These are phyloP conservation scores for Eretmocerus hayati DNA, from an alignment of 2,888 invertebrate species.

Conservation along the genomic window DNA sequence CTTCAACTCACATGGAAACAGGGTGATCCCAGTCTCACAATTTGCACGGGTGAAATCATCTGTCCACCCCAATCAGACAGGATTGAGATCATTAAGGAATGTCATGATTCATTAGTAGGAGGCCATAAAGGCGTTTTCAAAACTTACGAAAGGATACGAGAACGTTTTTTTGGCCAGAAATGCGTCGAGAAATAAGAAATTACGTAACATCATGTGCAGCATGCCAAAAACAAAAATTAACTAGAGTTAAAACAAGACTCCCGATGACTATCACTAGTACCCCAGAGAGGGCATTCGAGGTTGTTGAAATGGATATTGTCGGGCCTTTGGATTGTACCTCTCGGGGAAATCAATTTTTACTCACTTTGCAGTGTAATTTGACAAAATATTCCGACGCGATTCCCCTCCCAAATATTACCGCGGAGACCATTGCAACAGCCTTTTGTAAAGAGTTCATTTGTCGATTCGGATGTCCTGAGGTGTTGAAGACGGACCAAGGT, in stretches of 20 bases:
- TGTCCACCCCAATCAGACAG: neutral
- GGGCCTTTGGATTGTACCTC: neutral
- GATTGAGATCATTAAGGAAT: neutral
- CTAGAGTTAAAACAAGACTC: neutral
- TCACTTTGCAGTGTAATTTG: neutral
- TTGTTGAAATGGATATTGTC: neutral
- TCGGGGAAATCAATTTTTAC: neutral
- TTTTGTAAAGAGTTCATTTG: neutral
- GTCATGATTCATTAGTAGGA: neutral
- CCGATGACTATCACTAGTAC: neutral
- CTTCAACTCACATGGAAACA: neutral
- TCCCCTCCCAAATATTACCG: neutral
- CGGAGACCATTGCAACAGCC: neutral
- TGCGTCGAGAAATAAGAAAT: neutral
- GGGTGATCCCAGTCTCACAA: neutral
- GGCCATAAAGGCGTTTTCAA: slow-evolving; percentile 12
- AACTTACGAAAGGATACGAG: slow-evolving; percentile 9
- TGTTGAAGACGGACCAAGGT: neutral
- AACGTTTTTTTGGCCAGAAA: neutral
- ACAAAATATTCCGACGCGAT: neutral
- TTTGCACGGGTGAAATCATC: neutral
- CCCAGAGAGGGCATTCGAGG: neutral
- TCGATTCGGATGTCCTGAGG: neutral
- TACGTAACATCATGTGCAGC: neutral
- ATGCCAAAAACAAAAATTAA: neutral